Evolutionary conservation across 2,113 vertebrate genomes (phyloP), one percentile per base, ranked within the genome.

Genomic region (Microcebus lehilahytsara): DNA sequence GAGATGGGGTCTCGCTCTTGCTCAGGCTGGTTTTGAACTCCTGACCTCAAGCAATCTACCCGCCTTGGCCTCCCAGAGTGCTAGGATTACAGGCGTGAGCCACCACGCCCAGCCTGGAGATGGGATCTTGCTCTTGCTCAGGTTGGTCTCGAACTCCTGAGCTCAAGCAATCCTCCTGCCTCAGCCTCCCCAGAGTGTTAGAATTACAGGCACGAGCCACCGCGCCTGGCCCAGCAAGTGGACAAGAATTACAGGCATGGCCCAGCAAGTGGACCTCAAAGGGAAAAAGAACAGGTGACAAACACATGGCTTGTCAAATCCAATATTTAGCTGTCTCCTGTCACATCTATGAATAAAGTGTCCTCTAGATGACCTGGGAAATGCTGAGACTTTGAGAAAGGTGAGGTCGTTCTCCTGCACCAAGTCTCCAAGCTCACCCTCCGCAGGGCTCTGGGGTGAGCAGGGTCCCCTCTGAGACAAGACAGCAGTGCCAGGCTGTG

Each of bases 401-500:
- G 22, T 8, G 23, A 14, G 34, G 25, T 22, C 3, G 20, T 37
- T 81, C 53, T 34, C 10, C 22, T 0, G 22, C 20, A 0, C 3
- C 1, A 11, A 11, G 30, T n/a, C 53, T 34, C 56, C 69, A 60
- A 9, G 32, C 34, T 4, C 71, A 2, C 37, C 22, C 37, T 6
- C 37, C 12, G 20, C 37, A 37, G 69, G 37, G n/a, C 37, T 72
- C 37, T 5, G 0, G 9, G 69, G n/a, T 12, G n/a, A 40, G 37
- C 69, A 49, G 42, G 42, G 3, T 8, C 27, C 40, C 40, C 23
- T 46, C 0, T 27, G 0, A 32, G 49, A 20, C 51, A 30, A 27
- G 3, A 0, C 1, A 4, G 27, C 42, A 53, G 62, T 30, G 17
- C 32, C 19, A 19, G 0, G 30, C 53, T 2, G 3, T 23, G 6